Evolutionary conservation across 2,113 vertebrate genomes (phyloP), one percentile per base, ranked within the genome.

Genomic region (Trematocara nigrifrons): DNA sequence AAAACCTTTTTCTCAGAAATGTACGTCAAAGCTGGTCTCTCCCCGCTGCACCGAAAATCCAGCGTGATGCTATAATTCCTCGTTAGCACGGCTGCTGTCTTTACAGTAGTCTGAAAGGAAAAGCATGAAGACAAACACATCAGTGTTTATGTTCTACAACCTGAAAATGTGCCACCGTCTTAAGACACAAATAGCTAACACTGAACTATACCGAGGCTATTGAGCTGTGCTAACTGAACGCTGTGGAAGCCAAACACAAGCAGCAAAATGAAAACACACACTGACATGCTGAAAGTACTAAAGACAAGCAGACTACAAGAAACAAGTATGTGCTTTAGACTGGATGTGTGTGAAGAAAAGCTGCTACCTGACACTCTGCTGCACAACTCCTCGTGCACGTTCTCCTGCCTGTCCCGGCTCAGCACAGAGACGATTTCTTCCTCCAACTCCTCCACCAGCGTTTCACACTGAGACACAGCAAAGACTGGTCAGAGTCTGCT

Each of bases 371-470:
- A 96, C 89, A 97, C 92, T 92, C 93, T 93, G 89, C 86, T 95
- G 96, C 98, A 98, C 93, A 98, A 95, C 95, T 95, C 96, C 95
- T 97, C 95, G 79, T 96, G 96, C 85, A 96, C 95, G 91, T 89
- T 80, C 79, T 92, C 94, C 84, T 47, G 4, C 0, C 91, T 87
- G 89, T 97, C 95, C 91, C 89, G 95, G 92, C 97, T 87, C 93
- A 97, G 96, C 89, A 97, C 95, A 69, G 96, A 94, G 93, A 97
- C 88, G 89, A 97, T 97, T 82, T 97, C 97, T 71, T 99, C 97
- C 94, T 98, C 98, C 71, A 97, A 93, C 91, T 98, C 96, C 90
- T 99, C 97, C 92, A 97, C 86, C 29, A 97, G 86, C 47, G 88
- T 96, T 90, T 97, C 97, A 89, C 97, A 97, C 97, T 98, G 95